phyloP scores from a whole-genome alignment of 2,888 invertebrate species.

The Drosophila mulleri region DNA sequence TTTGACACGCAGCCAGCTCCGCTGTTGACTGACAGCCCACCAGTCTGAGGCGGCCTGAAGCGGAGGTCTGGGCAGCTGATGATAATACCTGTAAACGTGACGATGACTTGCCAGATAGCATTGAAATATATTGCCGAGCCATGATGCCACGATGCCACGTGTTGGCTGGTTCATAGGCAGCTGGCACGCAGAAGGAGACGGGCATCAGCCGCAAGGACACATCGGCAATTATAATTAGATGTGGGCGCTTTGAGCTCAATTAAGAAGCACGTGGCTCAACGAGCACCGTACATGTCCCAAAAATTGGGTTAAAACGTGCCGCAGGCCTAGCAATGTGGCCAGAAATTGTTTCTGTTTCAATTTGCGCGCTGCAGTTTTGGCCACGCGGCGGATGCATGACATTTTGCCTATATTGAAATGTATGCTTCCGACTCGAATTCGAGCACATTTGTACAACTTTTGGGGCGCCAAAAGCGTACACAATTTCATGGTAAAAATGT shows the following conservation, averaged over 20 bases:
- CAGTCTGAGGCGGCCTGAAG: neutral
- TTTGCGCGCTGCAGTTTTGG: conserved; percentile 60
- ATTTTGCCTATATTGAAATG: conserved; percentile 76
- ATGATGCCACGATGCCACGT: neutral
- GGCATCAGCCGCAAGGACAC: conserved; percentile 28
- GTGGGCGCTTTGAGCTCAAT: conserved; percentile 65
- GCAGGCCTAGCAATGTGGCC: conserved; percentile 17
- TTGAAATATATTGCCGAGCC: conserved; percentile 53
- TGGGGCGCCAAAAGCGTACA: conserved; percentile 56
- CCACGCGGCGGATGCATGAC: conserved; percentile 62
- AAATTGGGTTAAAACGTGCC: conserved; percentile 77
- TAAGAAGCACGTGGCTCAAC: conserved; percentile 66
- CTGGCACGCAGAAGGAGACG: neutral
- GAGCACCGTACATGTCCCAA: conserved; percentile 33
- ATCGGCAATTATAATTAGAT: conserved; percentile 75
- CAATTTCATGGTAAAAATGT: conserved; percentile 63
- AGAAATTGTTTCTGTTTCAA: conserved; percentile 72
- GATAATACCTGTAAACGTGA: conserved; percentile 72
- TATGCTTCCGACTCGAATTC: conserved; percentile 70
- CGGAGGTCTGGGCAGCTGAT: conserved; percentile 24
- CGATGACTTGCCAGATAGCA: conserved; percentile 65
- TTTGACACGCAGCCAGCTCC: conserved; percentile 11
- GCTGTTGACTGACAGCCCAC: conserved; percentile 17
- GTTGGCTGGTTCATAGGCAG: too few species aligned
- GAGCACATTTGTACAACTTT: conserved; percentile 65